Conservation (phyloP, 2,888 invertebrate species). For the Apodemia duryi region DNA sequence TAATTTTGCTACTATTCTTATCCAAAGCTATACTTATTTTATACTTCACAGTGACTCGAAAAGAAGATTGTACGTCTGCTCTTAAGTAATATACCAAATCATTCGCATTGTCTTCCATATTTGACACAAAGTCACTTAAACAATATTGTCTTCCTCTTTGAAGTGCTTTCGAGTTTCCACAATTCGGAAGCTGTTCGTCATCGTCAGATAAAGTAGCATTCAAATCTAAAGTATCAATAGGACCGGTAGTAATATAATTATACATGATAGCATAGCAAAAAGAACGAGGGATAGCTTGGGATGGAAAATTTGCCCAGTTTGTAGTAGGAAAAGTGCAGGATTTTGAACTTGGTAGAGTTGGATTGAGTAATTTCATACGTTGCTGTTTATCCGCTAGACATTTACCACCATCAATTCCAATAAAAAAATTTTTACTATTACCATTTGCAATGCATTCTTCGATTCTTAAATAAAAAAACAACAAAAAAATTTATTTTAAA, state of each 20-base stretch:
- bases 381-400: not conserved
- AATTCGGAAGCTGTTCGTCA: slow-evolving; percentile 5
- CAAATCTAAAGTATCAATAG: slow-evolving; percentile 5
- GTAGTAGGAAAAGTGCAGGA: slow-evolving; percentile 7
- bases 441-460: slow-evolving; percentile 4
- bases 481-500: too few relatives aligned
- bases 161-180: slow-evolving; percentile 6
- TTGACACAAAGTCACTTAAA: slow-evolving; percentile 5
- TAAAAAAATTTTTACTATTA: not conserved
- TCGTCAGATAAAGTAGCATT: slow-evolving; percentile 8
- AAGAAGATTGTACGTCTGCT: slow-evolving; percentile 5
- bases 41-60: slow-evolving; percentile 5
- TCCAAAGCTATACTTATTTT: slow-evolving; percentile 5
- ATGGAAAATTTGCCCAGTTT: slow-evolving; percentile 4
- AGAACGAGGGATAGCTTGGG: slow-evolving; percentile 3
- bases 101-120: slow-evolving; percentile 1
- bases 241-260: not conserved
- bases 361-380: slow-evolving; percentile 6
- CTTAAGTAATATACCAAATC: slow-evolving; percentile 7
- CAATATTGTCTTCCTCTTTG: slow-evolving; percentile 7
- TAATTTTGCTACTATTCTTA: slow-evolving; percentile 4
- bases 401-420: slow-evolving; percentile 2
- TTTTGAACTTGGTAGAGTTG: not conserved
- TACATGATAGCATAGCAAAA: not conserved
- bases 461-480: too few relatives aligned